Base-by-base conservation (phyloP, 2,888 invertebrate genomes). In the Galerucella calmariensis region DNA sequence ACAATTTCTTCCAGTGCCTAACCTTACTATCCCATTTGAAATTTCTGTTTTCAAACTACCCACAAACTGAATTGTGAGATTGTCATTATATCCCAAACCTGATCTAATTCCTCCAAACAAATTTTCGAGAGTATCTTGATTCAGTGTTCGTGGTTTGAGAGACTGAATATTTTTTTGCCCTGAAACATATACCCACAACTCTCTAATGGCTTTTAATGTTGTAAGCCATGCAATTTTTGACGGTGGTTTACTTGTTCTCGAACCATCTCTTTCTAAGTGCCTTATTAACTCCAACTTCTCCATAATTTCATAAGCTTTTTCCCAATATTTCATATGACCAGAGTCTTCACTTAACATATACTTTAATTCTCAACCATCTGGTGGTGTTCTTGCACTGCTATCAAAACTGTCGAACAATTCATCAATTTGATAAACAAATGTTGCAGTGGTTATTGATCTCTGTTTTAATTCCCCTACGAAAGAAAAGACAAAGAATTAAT, bases 41-140 rank as follows among this genome's bases (percentile, higher is more conserved):
- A 63, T 63, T 44, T 35, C n/a, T 12, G 63, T 63, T 63, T 63
- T 63, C 16, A 35, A 44, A 44, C 63, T 63, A n/a, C 63, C 63
- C 16, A 63, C 16, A 63, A 63, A 63, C n/a, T 68, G 68, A 16
- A 41, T 68, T 35, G 68, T 68, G 56, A 58, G 68, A 58, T 68
- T 68, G 44, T 68, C 68, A 68, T 68, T 68, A 20, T 46, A 68
- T 35, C 68, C 68, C 58, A 68, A 58, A 56, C 68, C 68, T 44
- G 35, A 56, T 58, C 68, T 68, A n/a, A 68, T 68, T 20, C 59
- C 27, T 56, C 68, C 68, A 68, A 68, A 68, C 35, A 68, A 68
- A 68, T 68, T 68, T 68, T 68, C 68, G 9, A 68, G 46, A 20
- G 16, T 20, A 68, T 59, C 68, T 68, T 68, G 68, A 58, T 68